phyloP scores from a whole-genome alignment of 1,140 invertebrate genomes.

The Mamestra configurata region DNA sequence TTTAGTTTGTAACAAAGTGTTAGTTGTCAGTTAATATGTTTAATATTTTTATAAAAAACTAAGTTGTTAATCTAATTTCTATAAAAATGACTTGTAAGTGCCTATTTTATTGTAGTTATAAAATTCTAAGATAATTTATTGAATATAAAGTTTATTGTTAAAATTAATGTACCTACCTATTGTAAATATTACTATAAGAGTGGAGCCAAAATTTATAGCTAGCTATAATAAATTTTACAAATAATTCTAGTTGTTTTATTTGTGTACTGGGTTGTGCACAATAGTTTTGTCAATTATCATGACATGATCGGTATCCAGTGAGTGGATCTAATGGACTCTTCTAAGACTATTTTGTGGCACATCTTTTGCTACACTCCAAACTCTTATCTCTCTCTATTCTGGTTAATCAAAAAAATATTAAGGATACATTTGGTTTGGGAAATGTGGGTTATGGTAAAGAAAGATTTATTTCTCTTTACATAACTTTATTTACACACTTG shows the following conservation, averaged over 20 bases:
- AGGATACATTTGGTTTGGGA: too few species aligned
- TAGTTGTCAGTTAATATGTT: constrained; percentile 28
- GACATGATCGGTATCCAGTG: not conserved
- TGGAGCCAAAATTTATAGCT: constrained; percentile 64
- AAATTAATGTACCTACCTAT: constrained; percentile 59
- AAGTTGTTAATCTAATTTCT: constrained; percentile 28
- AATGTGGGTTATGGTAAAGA: not conserved
- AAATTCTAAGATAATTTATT: constrained; percentile 59
- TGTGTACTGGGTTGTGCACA: too few species aligned
- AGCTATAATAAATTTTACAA: constrained; percentile 31
- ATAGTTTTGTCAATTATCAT: too few species aligned
- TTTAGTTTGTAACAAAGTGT: constrained; percentile 27
- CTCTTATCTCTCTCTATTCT: too few species aligned
- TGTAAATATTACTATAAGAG: constrained; percentile 72
- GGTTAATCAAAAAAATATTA: too few species aligned
- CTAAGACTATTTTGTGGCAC: too few species aligned
- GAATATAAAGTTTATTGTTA: constrained; percentile 54
- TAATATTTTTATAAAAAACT: constrained; percentile 15
- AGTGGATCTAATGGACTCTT: too few species aligned
- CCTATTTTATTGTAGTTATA: constrained; percentile 42
- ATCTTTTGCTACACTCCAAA: too few species aligned
- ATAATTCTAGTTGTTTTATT: constrained; percentile 43
- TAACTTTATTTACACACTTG: constrained; percentile 19
- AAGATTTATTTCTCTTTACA: not conserved
- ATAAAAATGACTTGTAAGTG: constrained; percentile 39